Conservation (phyloP, 2,113 vertebrate genomes). For the Antechinus stuartii region DNA sequence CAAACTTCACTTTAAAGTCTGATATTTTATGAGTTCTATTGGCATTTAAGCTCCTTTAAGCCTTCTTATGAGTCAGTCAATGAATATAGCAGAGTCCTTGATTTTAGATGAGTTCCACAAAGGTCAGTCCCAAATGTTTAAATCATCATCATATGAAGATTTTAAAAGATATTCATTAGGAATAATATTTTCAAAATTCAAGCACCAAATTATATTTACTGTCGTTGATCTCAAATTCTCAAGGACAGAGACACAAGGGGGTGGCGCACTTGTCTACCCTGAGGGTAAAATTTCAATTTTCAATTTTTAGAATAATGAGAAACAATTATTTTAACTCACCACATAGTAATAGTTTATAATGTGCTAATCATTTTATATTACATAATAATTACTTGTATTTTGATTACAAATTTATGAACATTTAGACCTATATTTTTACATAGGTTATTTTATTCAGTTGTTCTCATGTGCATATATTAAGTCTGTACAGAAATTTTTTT, state of each 20-base stretch:
- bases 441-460: conserved; percentile 1
- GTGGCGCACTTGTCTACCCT: background rate
- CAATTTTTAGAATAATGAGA: conserved; percentile 12
- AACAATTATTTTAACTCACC: conserved; percentile 3
- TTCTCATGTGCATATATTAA: background rate
- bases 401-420: conserved; percentile 44
- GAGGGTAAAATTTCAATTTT: conserved; percentile 21
- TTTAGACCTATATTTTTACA: background rate
- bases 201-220: background rate
- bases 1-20: conserved; percentile 43
- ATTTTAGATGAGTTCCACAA: conserved; percentile 22
- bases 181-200: background rate
- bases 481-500: background rate
- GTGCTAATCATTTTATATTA: background rate
- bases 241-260: conserved; percentile 1
- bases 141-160: conserved; percentile 16
- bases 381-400: background rate
- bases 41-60: conserved; percentile 48
- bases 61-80: conserved; percentile 33
- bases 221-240: conserved; percentile 23
- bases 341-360: background rate
- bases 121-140: conserved; percentile 49
- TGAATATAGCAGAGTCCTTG: conserved; percentile 39
- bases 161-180: conserved; percentile 33
- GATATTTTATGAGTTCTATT: conserved; percentile 44